phyloP scores from a whole-genome alignment of 2,113 vertebrate species.

The Mesoclemmys tuberculata region DNA sequence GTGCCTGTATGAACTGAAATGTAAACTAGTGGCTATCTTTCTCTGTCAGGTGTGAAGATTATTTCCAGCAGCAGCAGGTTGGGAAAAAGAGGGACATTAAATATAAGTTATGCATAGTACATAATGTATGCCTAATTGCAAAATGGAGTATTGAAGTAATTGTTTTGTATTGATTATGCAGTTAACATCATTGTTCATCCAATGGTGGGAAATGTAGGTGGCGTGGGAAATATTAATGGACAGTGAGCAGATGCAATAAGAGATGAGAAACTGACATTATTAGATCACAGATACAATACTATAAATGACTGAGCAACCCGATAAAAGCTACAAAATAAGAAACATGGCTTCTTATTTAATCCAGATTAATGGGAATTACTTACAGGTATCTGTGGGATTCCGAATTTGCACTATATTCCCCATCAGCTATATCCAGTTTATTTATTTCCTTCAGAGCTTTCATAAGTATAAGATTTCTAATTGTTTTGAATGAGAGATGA shows the following conservation, averaged over 20 bases:
- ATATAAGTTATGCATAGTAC: not conserved
- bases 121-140: rapidly evolving
- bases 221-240: too few species aligned
- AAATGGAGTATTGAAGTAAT: not conserved
- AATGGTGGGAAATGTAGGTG: too few species aligned
- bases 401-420: not conserved
- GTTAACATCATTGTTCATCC: not conserved
- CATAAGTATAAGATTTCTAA: not conserved
- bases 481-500: too few species aligned
- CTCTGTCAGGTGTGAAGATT: not conserved
- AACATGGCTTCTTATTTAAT: not conserved
- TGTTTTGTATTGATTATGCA: not conserved
- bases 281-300: not conserved
- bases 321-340: constrained; percentile 1
- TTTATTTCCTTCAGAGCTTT: not conserved
- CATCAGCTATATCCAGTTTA: not conserved
- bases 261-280: not conserved
- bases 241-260: too few species aligned
- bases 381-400: not conserved
- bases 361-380: not conserved
- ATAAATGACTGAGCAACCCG: not conserved
- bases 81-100: not conserved
- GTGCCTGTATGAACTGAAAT: not conserved
- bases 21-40: not conserved
- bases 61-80: not conserved